Conservation (phyloP, 2,113 vertebrate genomes). For the Dissostichus mawsoni region DNA sequence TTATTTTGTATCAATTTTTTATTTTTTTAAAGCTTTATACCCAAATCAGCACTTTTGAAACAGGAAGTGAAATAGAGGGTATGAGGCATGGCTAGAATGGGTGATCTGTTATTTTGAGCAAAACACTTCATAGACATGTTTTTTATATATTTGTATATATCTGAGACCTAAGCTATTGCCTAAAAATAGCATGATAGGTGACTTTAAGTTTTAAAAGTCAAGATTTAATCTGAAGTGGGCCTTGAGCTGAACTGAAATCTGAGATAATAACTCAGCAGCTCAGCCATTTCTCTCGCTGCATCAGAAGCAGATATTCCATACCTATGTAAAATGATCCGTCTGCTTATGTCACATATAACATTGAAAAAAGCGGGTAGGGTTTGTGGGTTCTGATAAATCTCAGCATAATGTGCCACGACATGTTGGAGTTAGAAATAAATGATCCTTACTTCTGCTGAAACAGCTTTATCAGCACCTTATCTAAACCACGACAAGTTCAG, state of each 20-base stretch:
- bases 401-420: slow-evolving; percentile 24
- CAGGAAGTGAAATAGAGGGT: too few relatives aligned
- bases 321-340: background rate
- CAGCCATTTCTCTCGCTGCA: background rate
- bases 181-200: too few relatives aligned
- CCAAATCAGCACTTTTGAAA: too few relatives aligned
- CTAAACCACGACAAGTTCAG: slow-evolving; percentile 7
- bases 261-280: background rate
- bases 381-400: slow-evolving; percentile 18
- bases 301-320: background rate
- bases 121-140: too few relatives aligned
- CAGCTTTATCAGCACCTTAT: slow-evolving; percentile 8
- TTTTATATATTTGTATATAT: too few relatives aligned
- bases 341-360: slow-evolving; percentile 1
- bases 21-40: too few relatives aligned
- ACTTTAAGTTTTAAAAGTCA: background rate
- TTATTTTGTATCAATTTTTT: too few relatives aligned
- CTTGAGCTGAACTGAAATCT: background rate
- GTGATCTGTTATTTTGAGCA: too few relatives aligned
- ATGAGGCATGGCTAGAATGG: too few relatives aligned
- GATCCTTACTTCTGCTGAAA: background rate
- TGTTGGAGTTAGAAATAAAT: background rate
- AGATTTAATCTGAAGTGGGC: background rate
- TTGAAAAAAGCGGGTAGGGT: background rate
- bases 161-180: too few relatives aligned